A percentile compares a stretch with the other conserved stretches of the same genome.
phyloP scores from a whole-genome alignment of 2,888 invertebrate genomes.

The Sphaerophoria rueppellii region DNA sequence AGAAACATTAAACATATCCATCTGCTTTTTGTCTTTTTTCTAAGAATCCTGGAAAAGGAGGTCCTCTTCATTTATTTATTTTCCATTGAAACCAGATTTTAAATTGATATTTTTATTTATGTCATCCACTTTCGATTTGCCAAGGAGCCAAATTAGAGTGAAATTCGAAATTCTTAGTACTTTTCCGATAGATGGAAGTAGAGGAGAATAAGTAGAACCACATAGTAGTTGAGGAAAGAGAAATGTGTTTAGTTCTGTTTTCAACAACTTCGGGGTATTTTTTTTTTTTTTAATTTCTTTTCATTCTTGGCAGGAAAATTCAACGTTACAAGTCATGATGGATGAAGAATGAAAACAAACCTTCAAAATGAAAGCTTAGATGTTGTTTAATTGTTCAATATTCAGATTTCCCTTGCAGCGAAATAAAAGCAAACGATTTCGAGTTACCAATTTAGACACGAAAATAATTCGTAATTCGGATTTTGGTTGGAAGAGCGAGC shows the following conservation, averaged over 20 bases:
- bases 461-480: no score
- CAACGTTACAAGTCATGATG: not conserved
- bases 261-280: not conserved
- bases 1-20: not conserved
- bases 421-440: no score
- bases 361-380: not conserved
- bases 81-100: not conserved
- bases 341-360: not conserved
- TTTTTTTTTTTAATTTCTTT: not conserved
- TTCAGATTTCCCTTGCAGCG: no score
- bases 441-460: no score
- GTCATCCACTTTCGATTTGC: conserved; percentile 21
- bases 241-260: not conserved
- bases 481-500: no score
- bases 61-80: no score
- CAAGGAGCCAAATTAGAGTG: conserved; percentile 1
- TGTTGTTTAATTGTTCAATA: no score
- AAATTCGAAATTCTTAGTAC: no score
- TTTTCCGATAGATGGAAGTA: no score
- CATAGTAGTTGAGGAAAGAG: not conserved
- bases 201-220: no score
- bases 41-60: no score
- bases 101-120: conserved; percentile 29
- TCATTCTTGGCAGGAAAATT: not conserved
- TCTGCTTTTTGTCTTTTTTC: no score